Evolutionary conservation across 2,888 invertebrate species (phyloP).

Genomic region (Apamea sordens): DNA sequence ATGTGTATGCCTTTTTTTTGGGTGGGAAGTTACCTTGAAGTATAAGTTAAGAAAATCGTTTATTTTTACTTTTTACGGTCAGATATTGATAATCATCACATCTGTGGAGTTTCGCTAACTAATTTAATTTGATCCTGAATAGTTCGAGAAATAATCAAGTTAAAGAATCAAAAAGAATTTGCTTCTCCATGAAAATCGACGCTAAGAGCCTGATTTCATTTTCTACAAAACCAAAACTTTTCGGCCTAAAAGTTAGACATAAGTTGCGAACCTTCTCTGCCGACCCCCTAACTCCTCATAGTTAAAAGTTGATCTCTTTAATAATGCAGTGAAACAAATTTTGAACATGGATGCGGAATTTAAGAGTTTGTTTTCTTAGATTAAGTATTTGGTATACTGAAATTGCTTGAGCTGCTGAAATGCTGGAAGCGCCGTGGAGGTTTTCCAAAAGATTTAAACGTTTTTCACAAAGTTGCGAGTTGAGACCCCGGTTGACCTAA

Average conservation of each 20-base stretch:
- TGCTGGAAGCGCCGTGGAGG: constrained; percentile 21
- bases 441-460: neutral
- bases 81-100: too few species aligned
- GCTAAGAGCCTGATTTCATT: constrained; percentile 14
- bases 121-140: neutral
- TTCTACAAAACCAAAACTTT: constrained; percentile 24
- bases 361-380: constrained; percentile 51
- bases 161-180: neutral
- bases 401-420: constrained; percentile 2
- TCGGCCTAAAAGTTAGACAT: constrained; percentile 5
- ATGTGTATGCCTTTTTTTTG: too few species aligned
- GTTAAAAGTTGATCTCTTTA: constrained; percentile 44
- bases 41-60: too few species aligned
- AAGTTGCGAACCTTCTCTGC: constrained; percentile 24
- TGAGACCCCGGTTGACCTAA: too few species aligned
- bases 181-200: neutral
- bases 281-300: constrained; percentile 16
- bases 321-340: constrained; percentile 58
- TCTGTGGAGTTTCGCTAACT: too few species aligned
- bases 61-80: too few species aligned
- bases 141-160: neutral
- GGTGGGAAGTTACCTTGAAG: too few species aligned
- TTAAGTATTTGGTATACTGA: constrained; percentile 27
- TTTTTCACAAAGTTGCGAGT: neutral
- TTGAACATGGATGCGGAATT: constrained; percentile 47